phyloP scores from a whole-genome alignment of 2,113 vertebrate genomes.

The Albula glossodonta region DNA sequence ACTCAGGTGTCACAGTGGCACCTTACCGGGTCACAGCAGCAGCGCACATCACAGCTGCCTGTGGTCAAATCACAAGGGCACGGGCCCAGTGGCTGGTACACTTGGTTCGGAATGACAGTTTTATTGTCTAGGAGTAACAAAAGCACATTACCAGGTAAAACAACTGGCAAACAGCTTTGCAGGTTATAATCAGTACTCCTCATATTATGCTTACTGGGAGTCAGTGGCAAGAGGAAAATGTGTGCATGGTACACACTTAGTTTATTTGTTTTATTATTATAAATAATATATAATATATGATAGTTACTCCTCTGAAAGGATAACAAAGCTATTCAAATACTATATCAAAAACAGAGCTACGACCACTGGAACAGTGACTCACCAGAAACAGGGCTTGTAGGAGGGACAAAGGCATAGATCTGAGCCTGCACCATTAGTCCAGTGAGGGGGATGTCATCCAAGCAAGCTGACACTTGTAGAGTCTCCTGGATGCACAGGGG shows the following conservation, averaged over 20 bases:
- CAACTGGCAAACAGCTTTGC: not conserved
- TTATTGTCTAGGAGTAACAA: slow-evolving; percentile 70
- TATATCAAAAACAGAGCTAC: too few relatives aligned
- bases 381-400: slow-evolving; percentile 70
- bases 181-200: not conserved
- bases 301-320: too few relatives aligned
- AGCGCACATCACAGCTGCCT: slow-evolving; percentile 80
- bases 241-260: not conserved
- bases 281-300: not conserved
- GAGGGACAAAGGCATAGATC: slow-evolving; percentile 74
- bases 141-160: not conserved
- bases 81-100: slow-evolving; percentile 82
- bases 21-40: slow-evolving; percentile 90
- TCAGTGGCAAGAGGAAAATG: not conserved
- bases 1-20: slow-evolving; percentile 2
- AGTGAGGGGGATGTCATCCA: slow-evolving; percentile 50
- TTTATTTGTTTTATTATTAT: not conserved
- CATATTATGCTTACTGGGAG: not conserved
- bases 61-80: slow-evolving; percentile 88
- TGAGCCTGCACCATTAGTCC: slow-evolving; percentile 81
- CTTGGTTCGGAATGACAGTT: slow-evolving; percentile 82
- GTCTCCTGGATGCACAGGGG: slow-evolving; percentile 75
- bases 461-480: slow-evolving; percentile 79
- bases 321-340: too few relatives aligned
- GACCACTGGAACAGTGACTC: slow-evolving; percentile 14